These are phyloP conservation scores for Uloborus diversus DNA, from an alignment of 1,140 invertebrate species.

Conservation along the genomic window DNA sequence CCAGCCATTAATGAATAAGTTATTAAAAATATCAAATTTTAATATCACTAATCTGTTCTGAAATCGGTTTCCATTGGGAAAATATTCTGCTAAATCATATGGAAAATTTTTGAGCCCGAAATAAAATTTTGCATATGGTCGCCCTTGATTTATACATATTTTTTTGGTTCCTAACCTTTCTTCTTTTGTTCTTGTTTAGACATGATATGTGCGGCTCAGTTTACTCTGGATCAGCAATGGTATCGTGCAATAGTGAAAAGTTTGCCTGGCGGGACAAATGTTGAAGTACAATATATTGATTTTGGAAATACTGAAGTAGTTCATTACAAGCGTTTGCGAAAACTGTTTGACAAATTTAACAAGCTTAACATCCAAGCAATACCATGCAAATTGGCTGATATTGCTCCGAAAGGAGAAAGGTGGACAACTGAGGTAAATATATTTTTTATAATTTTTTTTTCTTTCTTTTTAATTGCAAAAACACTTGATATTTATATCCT, in stretches of 20 bases:
- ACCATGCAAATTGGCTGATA: conserved; percentile 27
- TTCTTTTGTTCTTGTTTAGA: conserved; percentile 63
- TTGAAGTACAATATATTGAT: conserved; percentile 69
- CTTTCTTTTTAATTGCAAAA: no score
- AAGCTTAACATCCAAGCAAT: conserved; percentile 47
- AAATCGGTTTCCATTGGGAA: no score
- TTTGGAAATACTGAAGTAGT: conserved; percentile 65
- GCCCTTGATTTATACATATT: no score
- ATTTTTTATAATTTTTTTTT: no score
- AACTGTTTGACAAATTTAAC: conserved; percentile 57
- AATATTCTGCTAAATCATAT: no score
- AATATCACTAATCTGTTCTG: no score
- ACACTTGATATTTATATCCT: no score
- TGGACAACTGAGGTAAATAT: conserved; percentile 33
- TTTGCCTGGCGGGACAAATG: conserved; percentile 62
- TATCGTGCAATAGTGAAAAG: conserved; percentile 65
- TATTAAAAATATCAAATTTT: no score
- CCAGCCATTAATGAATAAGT: no score
- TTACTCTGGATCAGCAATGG: conserved; percentile 64
- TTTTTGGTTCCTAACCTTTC: no score
- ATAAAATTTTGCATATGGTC: no score
- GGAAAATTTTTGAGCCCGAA: no score
- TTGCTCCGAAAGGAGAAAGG: neutral
- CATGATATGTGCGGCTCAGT: conserved; percentile 66
- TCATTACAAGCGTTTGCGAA: conserved; percentile 61